phyloP scores from a whole-genome alignment of 2,113 vertebrate species.

The Ictidomys tridecemlineatus region DNA sequence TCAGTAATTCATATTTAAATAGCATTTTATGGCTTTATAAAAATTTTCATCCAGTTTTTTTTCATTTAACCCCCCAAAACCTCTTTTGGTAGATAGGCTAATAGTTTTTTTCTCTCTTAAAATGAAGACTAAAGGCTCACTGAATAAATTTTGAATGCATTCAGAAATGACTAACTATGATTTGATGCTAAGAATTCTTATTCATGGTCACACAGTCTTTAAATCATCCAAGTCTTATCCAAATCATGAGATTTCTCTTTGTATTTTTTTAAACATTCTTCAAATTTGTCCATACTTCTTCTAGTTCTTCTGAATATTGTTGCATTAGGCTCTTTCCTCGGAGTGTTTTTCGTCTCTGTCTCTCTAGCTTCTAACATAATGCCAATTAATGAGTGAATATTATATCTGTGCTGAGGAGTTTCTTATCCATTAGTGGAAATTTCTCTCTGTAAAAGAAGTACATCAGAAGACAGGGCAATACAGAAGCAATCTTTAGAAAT shows the following conservation, averaged over 20 bases:
- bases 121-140: neutral
- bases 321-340: neutral
- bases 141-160: neutral
- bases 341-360: neutral
- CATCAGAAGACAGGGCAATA: neutral
- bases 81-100: neutral
- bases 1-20: conserved; percentile 7
- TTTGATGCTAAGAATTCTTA: neutral
- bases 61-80: neutral
- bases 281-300: neutral
- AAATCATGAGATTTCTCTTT: neutral
- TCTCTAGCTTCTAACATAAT: neutral
- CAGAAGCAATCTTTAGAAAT: too few species aligned
- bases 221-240: neutral
- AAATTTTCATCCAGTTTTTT: neutral
- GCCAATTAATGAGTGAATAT: neutral
- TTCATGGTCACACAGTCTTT: neutral
- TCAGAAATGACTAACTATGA: neutral
- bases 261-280: neutral
- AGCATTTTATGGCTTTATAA: neutral
- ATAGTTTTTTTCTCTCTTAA: neutral
- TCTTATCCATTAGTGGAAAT: neutral
- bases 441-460: neutral
- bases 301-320: neutral
- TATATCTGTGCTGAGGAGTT: neutral